phyloP scores from a whole-genome alignment of 1,140 invertebrate genomes.

The Eubasilissa regina region DNA sequence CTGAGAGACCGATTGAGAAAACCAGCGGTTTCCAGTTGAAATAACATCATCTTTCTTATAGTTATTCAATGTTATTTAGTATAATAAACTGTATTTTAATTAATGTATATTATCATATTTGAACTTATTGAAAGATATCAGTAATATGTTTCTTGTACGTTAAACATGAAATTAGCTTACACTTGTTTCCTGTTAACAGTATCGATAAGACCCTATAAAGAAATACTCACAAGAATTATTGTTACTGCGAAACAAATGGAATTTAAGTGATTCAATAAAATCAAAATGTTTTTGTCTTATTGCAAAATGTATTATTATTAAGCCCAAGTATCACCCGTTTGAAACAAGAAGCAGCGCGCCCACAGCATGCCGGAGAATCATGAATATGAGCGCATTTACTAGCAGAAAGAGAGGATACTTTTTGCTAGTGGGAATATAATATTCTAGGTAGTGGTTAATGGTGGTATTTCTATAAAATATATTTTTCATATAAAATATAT shows the following conservation, averaged over 20 bases:
- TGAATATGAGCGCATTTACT: no score
- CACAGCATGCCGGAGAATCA: no score
- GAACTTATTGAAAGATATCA: conserved; percentile 8
- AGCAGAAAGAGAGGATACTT: no score
- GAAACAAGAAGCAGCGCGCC: no score
- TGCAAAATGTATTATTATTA: not conserved
- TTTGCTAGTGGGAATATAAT: no score
- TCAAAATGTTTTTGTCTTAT: conserved; percentile 4
- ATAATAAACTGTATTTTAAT: conserved; percentile 43
- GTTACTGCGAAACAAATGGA: conserved; percentile 7
- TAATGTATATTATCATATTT: conserved; percentile 17
- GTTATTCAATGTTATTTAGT: conserved; percentile 48
- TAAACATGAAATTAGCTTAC: not conserved
- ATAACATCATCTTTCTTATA: conserved; percentile 37
- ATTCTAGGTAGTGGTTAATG: no score
- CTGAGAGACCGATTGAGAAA: no score
- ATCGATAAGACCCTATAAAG: not conserved
- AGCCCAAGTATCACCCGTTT: no score
- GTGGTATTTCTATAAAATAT: no score
- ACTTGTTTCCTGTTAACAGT: not conserved
- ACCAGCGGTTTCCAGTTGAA: conserved; percentile 31
- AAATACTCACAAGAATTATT: not conserved
- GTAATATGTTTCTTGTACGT: not conserved
- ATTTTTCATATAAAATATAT: no score
- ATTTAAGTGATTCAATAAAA: conserved; percentile 4